Base-by-base conservation (phyloP, 2,888 invertebrate genomes). In the Erynnis tages region DNA sequence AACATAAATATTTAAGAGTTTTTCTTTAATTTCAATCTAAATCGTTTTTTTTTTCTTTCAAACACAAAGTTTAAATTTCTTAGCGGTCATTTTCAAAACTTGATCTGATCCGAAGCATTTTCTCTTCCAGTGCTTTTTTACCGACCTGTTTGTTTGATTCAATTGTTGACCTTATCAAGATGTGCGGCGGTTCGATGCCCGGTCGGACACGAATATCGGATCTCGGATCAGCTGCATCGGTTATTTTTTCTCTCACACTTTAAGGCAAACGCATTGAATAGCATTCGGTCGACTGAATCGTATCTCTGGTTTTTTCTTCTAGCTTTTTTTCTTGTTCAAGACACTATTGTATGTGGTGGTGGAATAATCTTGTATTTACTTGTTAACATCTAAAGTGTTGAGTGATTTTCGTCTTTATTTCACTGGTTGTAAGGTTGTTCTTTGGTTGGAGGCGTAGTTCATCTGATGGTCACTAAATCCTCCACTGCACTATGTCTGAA, bases 81-180 rank as follows among this genome's bases (percentile, higher is more conserved):
- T n/a, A n/a, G n/a, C n/a, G n/a, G n/a, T n/a, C n/a, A n/a, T n/a
- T n/a, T n/a, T n/a, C n/a, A n/a, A n/a, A n/a, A n/a, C n/a, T n/a
- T n/a, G n/a, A n/a, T n/a, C n/a, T n/a, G n/a, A n/a, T n/a, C n/a
- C n/a, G n/a, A n/a, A n/a, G n/a, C n/a, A n/a, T n/a, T n/a, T n/a
- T n/a, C n/a, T n/a, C n/a, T n/a, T n/a, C n/a, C n/a, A n/a, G n/a
- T n/a, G n/a, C n/a, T n/a, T n/a, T n/a, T n/a, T n/a, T n/a, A n/a
- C 27, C 34, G 11, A 14, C 27, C 16, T 19, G 37, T 49, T 40
- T 16, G 8, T 52, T 47, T 52, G 55, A 55, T 46, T 55, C 55
- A 55, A 55, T 55, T 55, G 55, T 55, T 43, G 52, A 27, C 10
- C 25, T 35, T 52, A 55, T 55, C 55, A 16, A 25, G 55, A 55